Evolutionary conservation across 1,140 invertebrate species (phyloP), one percentile per base, ranked within the genome.

Genomic region (Chelonus insularis): DNA sequence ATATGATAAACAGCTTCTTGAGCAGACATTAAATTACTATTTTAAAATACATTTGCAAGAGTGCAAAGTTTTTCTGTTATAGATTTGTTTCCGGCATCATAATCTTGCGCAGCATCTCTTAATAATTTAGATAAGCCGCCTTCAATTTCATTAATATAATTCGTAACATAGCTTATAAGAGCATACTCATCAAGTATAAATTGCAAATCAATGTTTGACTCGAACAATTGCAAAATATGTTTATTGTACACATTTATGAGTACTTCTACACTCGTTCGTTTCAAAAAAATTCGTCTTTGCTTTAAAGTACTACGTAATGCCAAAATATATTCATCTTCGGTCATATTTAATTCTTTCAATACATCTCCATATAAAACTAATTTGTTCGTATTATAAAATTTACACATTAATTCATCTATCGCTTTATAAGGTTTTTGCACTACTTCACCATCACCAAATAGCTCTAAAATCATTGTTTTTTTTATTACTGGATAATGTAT

Each of bases 1-100:
- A 69, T 20, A 51, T 67, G 58, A 52, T 63, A 72, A 6, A 63
- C 67, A 5, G 70, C 74, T 67, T 76, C 75, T 66, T 77, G 72
- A 6, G 67, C 65, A 9, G 65, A 68, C 60, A 73, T 69, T 36
- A 71, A 34, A 63, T 57, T 68, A 36, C 67, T 56, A 58, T 74
- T 73, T 18, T 72, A 55, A 60, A 74, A 69, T 14, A 64, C 37
- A 54, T 71, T 74, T 6, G 64, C 60, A 48, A 69, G 57, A 52
- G 65, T 68, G 25, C 57, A 36, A 16, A 75, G 60, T 66, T 62
- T 70, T 37, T 72, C 64, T 50, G 45, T 52, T 18, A 64, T 29
- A 25, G n/a, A 47, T n/a, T 4, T 36, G 45, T 67, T 62, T 39
- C 55, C 61, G 20, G 52, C 34, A 41, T 68, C n/a, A 25, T 63